phyloP scores from a whole-genome alignment of 2,888 invertebrate species.

The Choristoneura rosaceana region DNA sequence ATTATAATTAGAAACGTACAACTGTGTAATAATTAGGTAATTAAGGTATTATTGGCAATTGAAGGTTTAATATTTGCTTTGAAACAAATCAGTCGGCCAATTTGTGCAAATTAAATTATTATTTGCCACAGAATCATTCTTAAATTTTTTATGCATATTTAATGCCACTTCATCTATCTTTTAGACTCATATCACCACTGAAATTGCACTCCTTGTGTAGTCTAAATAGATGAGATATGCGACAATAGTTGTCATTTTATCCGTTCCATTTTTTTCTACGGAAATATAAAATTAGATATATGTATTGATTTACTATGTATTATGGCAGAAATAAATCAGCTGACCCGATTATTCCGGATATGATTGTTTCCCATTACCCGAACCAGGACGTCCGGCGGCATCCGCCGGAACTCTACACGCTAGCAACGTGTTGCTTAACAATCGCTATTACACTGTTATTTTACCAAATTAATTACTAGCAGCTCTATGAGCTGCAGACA shows the following conservation, averaged over 20 bases:
- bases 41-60: neutral
- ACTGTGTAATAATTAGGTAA: neutral
- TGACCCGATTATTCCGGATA: slow-evolving; percentile 47
- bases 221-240: too few relatives aligned
- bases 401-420: slow-evolving; percentile 45
- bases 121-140: too few relatives aligned
- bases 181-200: too few relatives aligned
- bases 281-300: too few relatives aligned
- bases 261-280: too few relatives aligned
- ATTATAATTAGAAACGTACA: neutral
- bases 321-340: slow-evolving; percentile 35
- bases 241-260: too few relatives aligned
- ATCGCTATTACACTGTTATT: slow-evolving; percentile 21
- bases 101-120: too few relatives aligned
- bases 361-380: slow-evolving; percentile 52
- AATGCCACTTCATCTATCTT: too few relatives aligned
- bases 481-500: too few relatives aligned
- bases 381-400: slow-evolving; percentile 51
- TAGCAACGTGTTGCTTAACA: slow-evolving; percentile 20
- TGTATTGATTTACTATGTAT: neutral
- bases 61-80: neutral
- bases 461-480: slow-evolving; percentile 9
- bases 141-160: too few relatives aligned
- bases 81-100: too few relatives aligned
- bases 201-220: too few relatives aligned